Evolutionary conservation across 2,797 vertebrate species (phyloP).

Genomic region (Vespertilio murinus): DNA sequence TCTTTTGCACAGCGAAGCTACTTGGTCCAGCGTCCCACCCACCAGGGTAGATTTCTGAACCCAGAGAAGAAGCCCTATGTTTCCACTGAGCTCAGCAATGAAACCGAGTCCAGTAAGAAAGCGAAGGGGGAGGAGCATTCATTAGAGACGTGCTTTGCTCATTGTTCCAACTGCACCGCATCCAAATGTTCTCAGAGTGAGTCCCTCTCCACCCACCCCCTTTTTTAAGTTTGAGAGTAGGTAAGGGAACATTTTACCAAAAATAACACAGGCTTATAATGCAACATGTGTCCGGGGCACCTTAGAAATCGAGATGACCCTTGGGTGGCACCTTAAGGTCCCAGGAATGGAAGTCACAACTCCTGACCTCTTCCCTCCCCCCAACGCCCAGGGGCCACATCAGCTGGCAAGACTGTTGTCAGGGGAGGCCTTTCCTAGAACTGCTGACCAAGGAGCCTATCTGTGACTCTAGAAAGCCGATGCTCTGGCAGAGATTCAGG

Average conservation of each 20-base stretch:
- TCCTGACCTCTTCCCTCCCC: not conserved
- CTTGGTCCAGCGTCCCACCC: slow-evolving; percentile 55
- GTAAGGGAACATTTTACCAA: slow-evolving; percentile 30
- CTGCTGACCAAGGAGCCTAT: not conserved
- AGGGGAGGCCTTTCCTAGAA: not conserved
- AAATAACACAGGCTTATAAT: slow-evolving; percentile 27
- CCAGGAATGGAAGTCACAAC: not conserved
- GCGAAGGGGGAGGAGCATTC: not conserved
- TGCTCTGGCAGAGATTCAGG: not conserved
- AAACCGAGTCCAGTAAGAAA: not conserved
- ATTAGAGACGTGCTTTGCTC: not conserved
- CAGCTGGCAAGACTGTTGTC: not conserved
- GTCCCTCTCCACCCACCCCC: not conserved
- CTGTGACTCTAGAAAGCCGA: not conserved
- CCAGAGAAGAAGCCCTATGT: slow-evolving; percentile 11
- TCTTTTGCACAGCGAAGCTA: slow-evolving; percentile 70
- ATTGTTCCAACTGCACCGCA: not conserved
- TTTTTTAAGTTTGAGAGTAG: not conserved
- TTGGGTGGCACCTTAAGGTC: not conserved
- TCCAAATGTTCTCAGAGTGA: not conserved
- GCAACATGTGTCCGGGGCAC: not conserved
- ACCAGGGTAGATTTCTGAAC: slow-evolving; percentile 66
- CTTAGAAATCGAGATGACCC: not conserved
- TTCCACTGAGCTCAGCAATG: not conserved
- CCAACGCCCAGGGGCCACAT: not conserved